Evolutionary conservation across 2,797 vertebrate species (phyloP).

Genomic region (Ibycter americanus): DNA sequence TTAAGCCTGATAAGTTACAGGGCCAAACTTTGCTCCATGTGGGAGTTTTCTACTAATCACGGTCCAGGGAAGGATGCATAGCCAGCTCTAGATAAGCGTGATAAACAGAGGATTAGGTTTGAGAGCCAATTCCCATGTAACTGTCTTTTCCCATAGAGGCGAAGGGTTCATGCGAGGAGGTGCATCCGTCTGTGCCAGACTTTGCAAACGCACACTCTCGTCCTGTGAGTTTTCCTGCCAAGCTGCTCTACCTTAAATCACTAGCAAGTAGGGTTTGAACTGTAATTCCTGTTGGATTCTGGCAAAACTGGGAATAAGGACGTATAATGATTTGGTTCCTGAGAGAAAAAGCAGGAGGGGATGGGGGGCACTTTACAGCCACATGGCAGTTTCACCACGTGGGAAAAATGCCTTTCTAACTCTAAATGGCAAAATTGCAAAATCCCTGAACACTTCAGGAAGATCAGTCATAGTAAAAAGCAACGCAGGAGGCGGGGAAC

Average conservation of each 20-base stretch:
- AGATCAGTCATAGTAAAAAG: neutral
- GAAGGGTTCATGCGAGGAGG: slow-evolving; percentile 6
- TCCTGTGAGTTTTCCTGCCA: neutral
- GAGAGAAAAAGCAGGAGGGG: neutral
- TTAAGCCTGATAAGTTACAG: neutral
- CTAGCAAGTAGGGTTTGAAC: neutral
- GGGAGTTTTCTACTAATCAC: neutral
- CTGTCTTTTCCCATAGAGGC: slow-evolving; percentile 1
- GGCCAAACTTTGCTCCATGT: neutral
- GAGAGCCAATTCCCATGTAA: neutral
- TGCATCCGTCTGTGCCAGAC: slow-evolving; percentile 15
- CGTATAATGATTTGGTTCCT: neutral
- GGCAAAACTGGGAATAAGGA: neutral
- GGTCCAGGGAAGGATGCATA: neutral
- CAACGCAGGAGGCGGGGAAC: neutral
- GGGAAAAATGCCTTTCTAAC: neutral
- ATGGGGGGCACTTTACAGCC: neutral
- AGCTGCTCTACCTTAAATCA: slow-evolving; percentile 47
- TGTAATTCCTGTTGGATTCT: neutral
- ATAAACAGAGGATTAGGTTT: slow-evolving; percentile 8
- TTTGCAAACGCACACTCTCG: neutral
- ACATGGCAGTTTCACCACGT: neutral
- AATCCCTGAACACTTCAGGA: neutral
- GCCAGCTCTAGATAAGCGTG: neutral
- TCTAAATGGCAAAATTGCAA: slow-evolving; percentile 8